Conservation (phyloP, 2,797 vertebrate species). For the Fratercula arctica region DNA sequence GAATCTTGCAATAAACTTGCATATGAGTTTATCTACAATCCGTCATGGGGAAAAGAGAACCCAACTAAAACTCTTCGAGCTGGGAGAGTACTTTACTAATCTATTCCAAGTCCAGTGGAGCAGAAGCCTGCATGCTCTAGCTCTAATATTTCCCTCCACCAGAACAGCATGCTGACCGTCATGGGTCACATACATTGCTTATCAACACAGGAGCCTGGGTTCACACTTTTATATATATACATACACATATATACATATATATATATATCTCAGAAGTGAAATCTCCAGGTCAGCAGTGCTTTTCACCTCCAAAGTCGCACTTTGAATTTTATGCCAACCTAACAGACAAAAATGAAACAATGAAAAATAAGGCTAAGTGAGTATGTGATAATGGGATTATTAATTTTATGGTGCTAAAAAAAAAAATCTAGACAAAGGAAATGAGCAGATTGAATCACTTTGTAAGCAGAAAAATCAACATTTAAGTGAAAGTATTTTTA, state of each 20-base stretch:
- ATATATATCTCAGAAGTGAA: slow-evolving; percentile 43
- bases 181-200: slow-evolving; percentile 50
- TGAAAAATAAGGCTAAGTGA: neutral
- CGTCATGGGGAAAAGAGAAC: slow-evolving; percentile 19
- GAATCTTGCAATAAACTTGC: slow-evolving; percentile 55
- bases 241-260: no score
- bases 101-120: slow-evolving; percentile 47
- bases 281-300: slow-evolving; percentile 7
- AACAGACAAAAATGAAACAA: slow-evolving; percentile 28
- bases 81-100: slow-evolving; percentile 47
- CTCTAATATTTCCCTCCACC: slow-evolving; percentile 48
- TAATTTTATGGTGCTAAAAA: neutral
- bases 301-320: neutral
- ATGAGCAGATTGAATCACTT: neutral
- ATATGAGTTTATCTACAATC: slow-evolving; percentile 66
- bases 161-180: slow-evolving; percentile 50
- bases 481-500: neutral
- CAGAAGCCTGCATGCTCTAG: slow-evolving; percentile 37
- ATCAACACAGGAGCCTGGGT: neutral
- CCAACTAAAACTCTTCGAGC: neutral
- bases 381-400: neutral
- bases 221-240: neutral
- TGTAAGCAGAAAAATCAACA: slow-evolving; percentile 10
- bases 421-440: neutral
- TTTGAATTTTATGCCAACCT: neutral